A percentile compares a stretch with the other conserved stretches of the same genome.
Conservation (phyloP, 2,113 vertebrate species). For the Pogonocichla stellata region DNA sequence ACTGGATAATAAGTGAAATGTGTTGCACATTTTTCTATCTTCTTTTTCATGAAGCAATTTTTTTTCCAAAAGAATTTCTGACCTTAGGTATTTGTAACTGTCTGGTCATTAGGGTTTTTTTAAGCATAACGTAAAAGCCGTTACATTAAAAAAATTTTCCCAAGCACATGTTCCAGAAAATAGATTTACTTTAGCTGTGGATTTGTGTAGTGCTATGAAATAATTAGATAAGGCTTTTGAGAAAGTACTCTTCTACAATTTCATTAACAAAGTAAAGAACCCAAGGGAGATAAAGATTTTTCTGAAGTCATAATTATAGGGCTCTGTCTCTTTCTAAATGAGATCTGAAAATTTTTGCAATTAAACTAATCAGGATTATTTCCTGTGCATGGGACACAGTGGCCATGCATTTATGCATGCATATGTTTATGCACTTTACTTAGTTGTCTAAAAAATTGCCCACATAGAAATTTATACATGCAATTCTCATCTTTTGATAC, state of each 20-base stretch:
- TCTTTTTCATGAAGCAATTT: neutral
- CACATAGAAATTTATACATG: neutral
- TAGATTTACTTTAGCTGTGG: neutral
- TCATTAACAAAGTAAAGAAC: neutral
- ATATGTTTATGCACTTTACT: neutral
- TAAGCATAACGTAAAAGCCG: neutral
- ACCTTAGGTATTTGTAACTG: neutral
- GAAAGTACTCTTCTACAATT: neutral
- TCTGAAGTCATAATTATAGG: neutral
- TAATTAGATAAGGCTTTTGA: neutral
- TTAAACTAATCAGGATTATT: neutral
- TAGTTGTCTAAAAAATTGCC: neutral
- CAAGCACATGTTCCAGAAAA: neutral
- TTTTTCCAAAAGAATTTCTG: neutral
- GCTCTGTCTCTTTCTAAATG: neutral
- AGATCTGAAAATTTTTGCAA: neutral
- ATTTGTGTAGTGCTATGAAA: neutral
- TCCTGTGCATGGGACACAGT: neutral
- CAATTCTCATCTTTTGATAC: neutral
- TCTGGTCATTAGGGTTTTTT: neutral
- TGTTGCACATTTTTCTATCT: neutral
- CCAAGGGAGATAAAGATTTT: neutral
- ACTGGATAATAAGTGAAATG: neutral
- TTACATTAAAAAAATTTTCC: neutral
- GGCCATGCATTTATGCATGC: neutral